A percentile compares a stretch with the other conserved stretches of the same genome.
phyloP scores from a whole-genome alignment of 2,113 vertebrate species.

The Anarhynchus alexandrinus region DNA sequence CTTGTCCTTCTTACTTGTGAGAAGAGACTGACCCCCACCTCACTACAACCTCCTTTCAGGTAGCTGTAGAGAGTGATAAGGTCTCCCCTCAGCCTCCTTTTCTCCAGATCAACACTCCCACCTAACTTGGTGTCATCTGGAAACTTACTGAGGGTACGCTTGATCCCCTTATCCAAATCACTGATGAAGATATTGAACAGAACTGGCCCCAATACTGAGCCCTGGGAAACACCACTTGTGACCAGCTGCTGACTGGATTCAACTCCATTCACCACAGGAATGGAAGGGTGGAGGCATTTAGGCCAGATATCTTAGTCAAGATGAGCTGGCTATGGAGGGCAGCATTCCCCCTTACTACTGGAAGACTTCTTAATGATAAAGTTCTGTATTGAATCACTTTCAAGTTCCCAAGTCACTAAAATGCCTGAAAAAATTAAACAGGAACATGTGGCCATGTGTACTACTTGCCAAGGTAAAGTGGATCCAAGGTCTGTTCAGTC shows the following conservation, averaged over 20 bases:
- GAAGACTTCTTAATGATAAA: background rate
- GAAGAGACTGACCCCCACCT: background rate
- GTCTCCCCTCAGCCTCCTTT: background rate
- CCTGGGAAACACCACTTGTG: background rate
- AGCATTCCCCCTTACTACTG: background rate
- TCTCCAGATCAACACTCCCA: background rate
- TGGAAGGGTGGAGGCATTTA: background rate
- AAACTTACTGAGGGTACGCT: background rate
- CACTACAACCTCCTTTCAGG: background rate
- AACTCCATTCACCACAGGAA: background rate
- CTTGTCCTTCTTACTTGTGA: background rate
- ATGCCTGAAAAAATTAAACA: background rate
- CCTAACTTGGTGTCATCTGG: background rate
- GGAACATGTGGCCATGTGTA: background rate
- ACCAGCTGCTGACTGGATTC: background rate
- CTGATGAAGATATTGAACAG: background rate
- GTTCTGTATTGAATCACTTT: background rate
- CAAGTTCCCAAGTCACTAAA: background rate
- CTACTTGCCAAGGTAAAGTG: background rate
- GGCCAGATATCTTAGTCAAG: background rate
- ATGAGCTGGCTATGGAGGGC: background rate
- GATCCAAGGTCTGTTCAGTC: background rate
- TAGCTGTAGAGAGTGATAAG: no score
- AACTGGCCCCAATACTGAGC: background rate
- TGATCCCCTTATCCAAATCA: background rate